Conservation (phyloP, 2,113 vertebrate species). For the Sinocyclocheilus rhinocerous region DNA sequence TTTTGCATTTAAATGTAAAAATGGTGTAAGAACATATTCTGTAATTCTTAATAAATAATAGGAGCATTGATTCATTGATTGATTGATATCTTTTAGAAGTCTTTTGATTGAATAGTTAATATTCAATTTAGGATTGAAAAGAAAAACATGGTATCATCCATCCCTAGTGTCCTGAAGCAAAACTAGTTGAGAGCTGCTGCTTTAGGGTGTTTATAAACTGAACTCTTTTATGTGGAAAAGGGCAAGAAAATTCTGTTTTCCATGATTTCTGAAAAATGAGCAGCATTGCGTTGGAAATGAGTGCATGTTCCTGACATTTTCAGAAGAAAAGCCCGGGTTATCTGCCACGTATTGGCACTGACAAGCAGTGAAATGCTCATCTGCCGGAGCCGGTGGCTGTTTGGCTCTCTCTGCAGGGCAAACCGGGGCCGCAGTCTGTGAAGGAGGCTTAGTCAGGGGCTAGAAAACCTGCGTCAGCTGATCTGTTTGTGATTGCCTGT, state of each 20-base stretch:
- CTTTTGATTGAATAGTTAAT: not conserved
- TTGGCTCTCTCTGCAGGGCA: slow-evolving; percentile 54
- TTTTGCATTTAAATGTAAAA: not conserved
- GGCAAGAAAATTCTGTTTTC: not conserved
- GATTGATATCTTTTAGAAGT: not conserved
- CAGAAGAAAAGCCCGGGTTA: slow-evolving; percentile 23
- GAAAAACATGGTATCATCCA: not conserved
- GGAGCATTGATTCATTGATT: not conserved
- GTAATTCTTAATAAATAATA: not conserved
- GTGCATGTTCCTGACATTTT: slow-evolving; percentile 28
- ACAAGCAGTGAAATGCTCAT: slow-evolving; percentile 66
- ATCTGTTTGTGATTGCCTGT: slow-evolving; percentile 62
- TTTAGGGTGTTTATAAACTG: not conserved
- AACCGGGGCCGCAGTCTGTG: slow-evolving; percentile 60
- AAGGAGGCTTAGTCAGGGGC: slow-evolving; percentile 59
- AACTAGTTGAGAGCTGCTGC: not conserved
- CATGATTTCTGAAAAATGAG: not conserved
- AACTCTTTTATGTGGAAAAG: not conserved
- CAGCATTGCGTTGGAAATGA: not conserved
- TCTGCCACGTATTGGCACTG: slow-evolving; percentile 39
- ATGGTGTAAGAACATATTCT: not conserved
- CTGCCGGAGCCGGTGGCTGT: slow-evolving; percentile 63
- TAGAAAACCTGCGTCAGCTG: slow-evolving; percentile 67
- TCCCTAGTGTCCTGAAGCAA: not conserved
- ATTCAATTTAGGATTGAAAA: not conserved